phyloP scores from a whole-genome alignment of 1,140 invertebrate genomes.

The Lepidurus arcticus region DNA sequence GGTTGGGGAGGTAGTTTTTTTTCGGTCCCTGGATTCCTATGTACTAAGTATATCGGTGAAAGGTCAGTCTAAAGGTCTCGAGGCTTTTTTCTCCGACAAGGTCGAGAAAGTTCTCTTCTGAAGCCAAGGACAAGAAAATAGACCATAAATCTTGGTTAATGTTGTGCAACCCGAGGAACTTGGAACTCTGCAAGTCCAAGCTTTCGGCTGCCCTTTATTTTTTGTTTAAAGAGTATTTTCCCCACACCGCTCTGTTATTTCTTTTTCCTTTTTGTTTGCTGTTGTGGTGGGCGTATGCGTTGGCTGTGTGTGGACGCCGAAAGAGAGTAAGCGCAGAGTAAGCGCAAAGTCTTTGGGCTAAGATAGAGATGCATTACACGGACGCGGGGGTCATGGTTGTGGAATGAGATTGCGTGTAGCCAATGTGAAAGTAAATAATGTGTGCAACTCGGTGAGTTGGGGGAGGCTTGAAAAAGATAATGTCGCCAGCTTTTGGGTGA shows the following conservation, averaged over 20 bases:
- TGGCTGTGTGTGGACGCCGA: neutral
- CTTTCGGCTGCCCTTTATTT: conserved; percentile 1
- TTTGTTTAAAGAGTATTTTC: neutral
- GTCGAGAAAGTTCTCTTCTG: neutral
- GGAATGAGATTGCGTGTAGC: conserved; percentile 21
- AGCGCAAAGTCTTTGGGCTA: neutral
- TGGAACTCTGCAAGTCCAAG: conserved; percentile 15
- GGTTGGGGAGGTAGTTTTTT: too few species aligned
- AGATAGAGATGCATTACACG: conserved; percentile 12
- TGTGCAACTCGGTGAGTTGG: neutral
- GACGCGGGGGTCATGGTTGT: neutral
- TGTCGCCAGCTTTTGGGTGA: neutral
- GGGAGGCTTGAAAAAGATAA: neutral
- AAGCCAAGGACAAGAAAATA: neutral
- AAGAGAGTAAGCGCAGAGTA: neutral
- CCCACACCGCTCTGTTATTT: neutral
- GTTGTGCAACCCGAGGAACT: conserved; percentile 7
- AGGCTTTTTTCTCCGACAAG: neutral
- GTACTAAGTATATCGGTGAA: too few species aligned
- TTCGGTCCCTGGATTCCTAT: too few species aligned
- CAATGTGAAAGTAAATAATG: conserved; percentile 6
- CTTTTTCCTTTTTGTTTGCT: neutral
- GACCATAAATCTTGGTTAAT: conserved; percentile 7
- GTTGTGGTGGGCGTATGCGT: neutral
- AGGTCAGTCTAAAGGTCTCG: too few species aligned